Percentiles rank a stretch among this genome's conserved stretches.
Conservation (phyloP, 53 echinoderm and acorn worm species). For the Henricia sp. region DNA sequence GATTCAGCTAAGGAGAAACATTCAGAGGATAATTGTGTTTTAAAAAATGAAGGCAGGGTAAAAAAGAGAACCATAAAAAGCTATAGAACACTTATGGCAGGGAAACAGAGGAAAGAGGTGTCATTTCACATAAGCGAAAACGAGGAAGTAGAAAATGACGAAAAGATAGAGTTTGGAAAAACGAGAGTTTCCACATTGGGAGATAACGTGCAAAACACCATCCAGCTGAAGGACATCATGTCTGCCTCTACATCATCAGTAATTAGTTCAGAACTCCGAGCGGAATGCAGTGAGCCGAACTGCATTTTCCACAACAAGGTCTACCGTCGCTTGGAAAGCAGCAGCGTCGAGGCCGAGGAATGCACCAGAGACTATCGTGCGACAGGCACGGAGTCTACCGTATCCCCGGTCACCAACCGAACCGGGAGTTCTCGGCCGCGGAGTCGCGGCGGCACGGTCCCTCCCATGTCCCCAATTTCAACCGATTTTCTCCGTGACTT, state of each 20-base stretch:
- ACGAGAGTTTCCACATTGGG: conserved; percentile 10
- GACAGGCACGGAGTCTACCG: conserved; percentile 63
- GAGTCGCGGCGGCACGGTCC: conserved; percentile 66
- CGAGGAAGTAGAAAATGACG: no score
- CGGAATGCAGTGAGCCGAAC: conserved; percentile 71
- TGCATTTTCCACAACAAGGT: conserved; percentile 82
- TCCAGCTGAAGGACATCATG: background rate
- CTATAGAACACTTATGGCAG: background rate
- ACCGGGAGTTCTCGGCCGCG: conserved; percentile 44
- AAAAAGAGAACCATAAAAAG: no score
- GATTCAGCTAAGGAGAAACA: no score
- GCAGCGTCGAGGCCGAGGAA: conserved; percentile 3
- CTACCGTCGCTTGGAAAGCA: conserved; percentile 17
- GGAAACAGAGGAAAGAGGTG: conserved; percentile 32
- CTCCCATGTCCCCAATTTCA: conserved; percentile 85
- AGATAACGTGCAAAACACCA: conserved; percentile 24
- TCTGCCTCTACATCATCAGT: background rate
- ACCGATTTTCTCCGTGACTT: conserved; percentile 83
- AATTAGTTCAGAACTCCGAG: background rate
- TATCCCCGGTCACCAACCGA: conserved; percentile 72
- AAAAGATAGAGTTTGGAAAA: background rate
- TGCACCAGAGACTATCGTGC: conserved; percentile 67
- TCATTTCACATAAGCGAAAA: conserved; percentile 16
- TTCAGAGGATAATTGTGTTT: no score
- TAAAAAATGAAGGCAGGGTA: no score